phyloP scores from a whole-genome alignment of 1,140 invertebrate genomes.

The Conus betulinus region DNA sequence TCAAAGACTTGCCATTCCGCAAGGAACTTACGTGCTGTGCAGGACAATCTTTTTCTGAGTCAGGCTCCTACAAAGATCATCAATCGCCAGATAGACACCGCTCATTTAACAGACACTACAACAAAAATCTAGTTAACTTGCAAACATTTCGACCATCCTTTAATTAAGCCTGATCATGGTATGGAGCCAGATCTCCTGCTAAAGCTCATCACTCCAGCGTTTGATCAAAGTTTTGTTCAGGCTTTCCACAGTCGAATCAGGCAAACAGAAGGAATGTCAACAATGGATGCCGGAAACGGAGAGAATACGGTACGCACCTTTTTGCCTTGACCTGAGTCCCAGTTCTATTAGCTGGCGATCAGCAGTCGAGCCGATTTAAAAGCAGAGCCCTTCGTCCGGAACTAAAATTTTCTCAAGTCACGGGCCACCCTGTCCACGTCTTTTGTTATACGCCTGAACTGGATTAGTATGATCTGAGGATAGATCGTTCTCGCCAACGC shows the following conservation, averaged over 20 bases:
- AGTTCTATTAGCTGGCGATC: too few species aligned
- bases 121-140: slow-evolving; percentile 15
- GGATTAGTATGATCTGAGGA: too few species aligned
- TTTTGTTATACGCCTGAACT: too few species aligned
- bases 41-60: slow-evolving; percentile 30
- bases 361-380: too few species aligned
- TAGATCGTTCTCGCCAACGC: too few species aligned
- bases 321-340: too few species aligned
- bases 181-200: slow-evolving; percentile 20
- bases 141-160: too few species aligned
- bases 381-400: too few species aligned
- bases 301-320: too few species aligned
- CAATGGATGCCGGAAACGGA: slow-evolving; percentile 8
- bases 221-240: neutral
- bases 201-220: slow-evolving; percentile 11
- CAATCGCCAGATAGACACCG: neutral
- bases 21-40: neutral
- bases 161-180: neutral
- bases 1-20: neutral
- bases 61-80: neutral
- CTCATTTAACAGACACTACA: slow-evolving; percentile 15
- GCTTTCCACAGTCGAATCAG: neutral
- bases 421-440: too few species aligned
- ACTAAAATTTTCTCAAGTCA: too few species aligned
- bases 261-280: neutral